Base-by-base conservation (phyloP, 2,888 invertebrate genomes). In the Dermolepida albohirtum region DNA sequence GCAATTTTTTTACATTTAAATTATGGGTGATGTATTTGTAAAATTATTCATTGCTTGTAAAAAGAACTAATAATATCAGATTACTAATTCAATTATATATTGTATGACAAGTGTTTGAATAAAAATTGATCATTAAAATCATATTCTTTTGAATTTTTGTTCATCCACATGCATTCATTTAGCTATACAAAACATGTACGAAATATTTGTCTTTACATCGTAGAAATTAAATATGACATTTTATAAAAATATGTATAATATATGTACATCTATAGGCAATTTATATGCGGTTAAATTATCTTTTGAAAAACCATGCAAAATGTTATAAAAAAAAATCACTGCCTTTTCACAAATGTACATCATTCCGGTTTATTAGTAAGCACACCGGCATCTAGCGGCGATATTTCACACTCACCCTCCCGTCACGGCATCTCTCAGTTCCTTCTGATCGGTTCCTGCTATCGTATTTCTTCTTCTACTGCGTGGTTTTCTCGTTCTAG, bases 401-500 rank as follows among this genome's bases (percentile, higher is more conserved):
- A 44, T 22, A 12, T 55, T 40, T 4, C 22, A 84, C 84, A 89
- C 92, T 88, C 87, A 93, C 94, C 92, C 92, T 85, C 90, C 91
- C 79, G 78, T 80, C 7, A 93, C 88, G 79, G 93, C 94, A 84
- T 92, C 91, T 83, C 90, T 89, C 84, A 95, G 92, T 87, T 95
- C 95, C 86, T 92, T 93, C 82, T 93, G 92, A 87, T 94, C 94
- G 78, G 92, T 94, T 83, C 95, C 94, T 77, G 94, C 93, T 81
- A 96, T 91, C 78, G 95, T 96, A 85, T 95, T 96, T 82, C 95
- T 89, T 86, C 95, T 88, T 85, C 93, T 92, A 83, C 91, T 92
- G 75, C 94, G 87, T 72, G 92, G 90, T 83, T 92, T 90, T 76
- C 93, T 87, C 59, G 89, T 88, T 79, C 91, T 87, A 64, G 91